A percentile compares a stretch with the other conserved stretches of the same genome.
Evolutionary conservation across 1,140 invertebrate genomes (phyloP).

Genomic region (Bemisia tabaci): DNA sequence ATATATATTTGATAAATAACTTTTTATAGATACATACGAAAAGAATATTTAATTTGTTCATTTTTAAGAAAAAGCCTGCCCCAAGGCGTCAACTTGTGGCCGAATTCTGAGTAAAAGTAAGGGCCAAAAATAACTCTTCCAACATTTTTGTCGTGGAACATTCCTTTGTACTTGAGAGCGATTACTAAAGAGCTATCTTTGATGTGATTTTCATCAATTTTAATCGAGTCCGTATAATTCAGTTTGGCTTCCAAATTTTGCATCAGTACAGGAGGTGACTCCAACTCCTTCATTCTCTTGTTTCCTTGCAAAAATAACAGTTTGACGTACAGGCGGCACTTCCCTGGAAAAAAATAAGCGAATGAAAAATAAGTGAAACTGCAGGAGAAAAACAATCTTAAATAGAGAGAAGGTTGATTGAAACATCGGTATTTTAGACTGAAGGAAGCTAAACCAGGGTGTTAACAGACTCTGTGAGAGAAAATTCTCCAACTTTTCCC

Average conservation of each 20-base stretch:
- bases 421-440: no score
- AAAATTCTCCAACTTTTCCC: no score
- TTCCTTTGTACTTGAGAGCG: conserved; percentile 16
- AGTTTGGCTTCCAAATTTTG: conserved; percentile 10
- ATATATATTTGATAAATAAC: no score
- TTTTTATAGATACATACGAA: conserved; percentile 14
- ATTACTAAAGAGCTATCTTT: conserved; percentile 14
- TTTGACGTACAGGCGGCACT: conserved; percentile 18
- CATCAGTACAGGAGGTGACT: conserved; percentile 12
- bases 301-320: conserved; percentile 14
- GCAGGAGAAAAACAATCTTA: no score
- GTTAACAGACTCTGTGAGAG: no score
- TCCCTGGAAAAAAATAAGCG: conserved; percentile 14
- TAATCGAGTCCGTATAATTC: conserved; percentile 11
- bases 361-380: no score
- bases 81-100: conserved; percentile 18
- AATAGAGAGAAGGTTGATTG: no score
- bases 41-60: conserved; percentile 17
- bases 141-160: conserved; percentile 15
- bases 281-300: conserved; percentile 16
- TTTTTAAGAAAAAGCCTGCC: conserved; percentile 16
- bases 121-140: conserved; percentile 19
- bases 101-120: conserved; percentile 19
- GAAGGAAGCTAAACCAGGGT: no score
- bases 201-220: conserved; percentile 13